Base-by-base conservation (phyloP, 2,888 invertebrate genomes). In the Idaea straminata region DNA sequence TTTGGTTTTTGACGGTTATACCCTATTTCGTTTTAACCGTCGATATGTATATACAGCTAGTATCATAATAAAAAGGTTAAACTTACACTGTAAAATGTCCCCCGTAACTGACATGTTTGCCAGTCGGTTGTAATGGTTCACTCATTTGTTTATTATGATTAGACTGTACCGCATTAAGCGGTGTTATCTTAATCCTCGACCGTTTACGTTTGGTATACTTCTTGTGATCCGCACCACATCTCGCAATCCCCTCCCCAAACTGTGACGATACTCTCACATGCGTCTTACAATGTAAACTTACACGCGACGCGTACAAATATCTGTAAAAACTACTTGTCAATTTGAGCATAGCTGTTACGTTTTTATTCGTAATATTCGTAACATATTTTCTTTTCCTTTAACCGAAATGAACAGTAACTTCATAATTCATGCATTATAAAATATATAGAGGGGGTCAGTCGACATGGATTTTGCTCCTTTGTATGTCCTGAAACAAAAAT, bases 291-390 rank as follows among this genome's bases (percentile, higher is more conserved):
- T 66, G 63, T 59, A 71, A 78, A 78, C 79, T 83, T 73, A 87
- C 83, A 86, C 79, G 85, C 82, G 83, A 82, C 72, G 87, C 78
- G 74, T 79, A 85, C 74, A 89, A 81, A 80, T 82, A 90, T 91
- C 88, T 91, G 88, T 79, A 90, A 89, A 88, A 89, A 87, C 88
- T 91, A 77, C 86, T 83, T 76, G 87, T 89, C 83, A 89, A 84
- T 88, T 89, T 90, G 85, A 91, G 87, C 92, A 92, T 92, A 87
- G 86, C 86, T 90, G 84, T 78, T 82, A 81, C 71, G 77, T 80
- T 76, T 81, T 71, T 76, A 77, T 80, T 67, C 77, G 81, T 83
- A 73, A 72, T 75, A 78, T 76, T 78, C 74, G 73, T 76, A 81
- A 75, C 77, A 83, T 83, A 80, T 77, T 82, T 77, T 73, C 75